phyloP scores from a whole-genome alignment of 2,113 vertebrate species.

The Gadus chalcogrammus region DNA sequence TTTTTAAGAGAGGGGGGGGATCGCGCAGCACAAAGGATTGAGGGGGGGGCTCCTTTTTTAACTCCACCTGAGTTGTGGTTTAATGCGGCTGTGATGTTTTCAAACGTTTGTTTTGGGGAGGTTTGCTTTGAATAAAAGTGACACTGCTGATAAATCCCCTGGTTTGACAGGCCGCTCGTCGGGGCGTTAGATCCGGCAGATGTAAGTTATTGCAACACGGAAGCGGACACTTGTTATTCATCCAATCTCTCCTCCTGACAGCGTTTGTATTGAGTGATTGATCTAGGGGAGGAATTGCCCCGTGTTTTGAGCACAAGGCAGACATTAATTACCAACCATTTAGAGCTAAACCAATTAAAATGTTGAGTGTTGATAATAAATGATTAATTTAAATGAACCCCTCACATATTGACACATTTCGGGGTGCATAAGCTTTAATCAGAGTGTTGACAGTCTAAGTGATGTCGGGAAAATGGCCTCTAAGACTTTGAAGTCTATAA shows the following conservation, averaged over 20 bases:
- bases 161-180: neutral
- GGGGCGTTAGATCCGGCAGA: neutral
- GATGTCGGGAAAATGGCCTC: conserved; percentile 39
- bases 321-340: conserved; percentile 41
- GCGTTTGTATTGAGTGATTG: conserved; percentile 22
- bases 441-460: conserved; percentile 26
- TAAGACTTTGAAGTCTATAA: conserved; percentile 12
- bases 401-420: conserved; percentile 21
- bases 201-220: neutral
- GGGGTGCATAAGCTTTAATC: conserved; percentile 41
- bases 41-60: too few relatives aligned
- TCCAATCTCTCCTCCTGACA: neutral
- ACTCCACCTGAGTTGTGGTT: too few relatives aligned
- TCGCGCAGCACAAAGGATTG: too few relatives aligned
- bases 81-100: too few relatives aligned
- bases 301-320: conserved; percentile 27
- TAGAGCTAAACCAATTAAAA: conserved; percentile 38
- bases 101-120: too few relatives aligned
- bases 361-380: conserved; percentile 31
- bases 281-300: conserved; percentile 31
- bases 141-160: neutral
- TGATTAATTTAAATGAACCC: conserved; percentile 37
- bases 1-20: too few relatives aligned
- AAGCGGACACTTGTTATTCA: conserved; percentile 2
- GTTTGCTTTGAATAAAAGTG: too few relatives aligned